Evolutionary conservation across 2,113 vertebrate species (phyloP), one percentile per base, ranked within the genome.

Genomic region (Nipponia nippon): DNA sequence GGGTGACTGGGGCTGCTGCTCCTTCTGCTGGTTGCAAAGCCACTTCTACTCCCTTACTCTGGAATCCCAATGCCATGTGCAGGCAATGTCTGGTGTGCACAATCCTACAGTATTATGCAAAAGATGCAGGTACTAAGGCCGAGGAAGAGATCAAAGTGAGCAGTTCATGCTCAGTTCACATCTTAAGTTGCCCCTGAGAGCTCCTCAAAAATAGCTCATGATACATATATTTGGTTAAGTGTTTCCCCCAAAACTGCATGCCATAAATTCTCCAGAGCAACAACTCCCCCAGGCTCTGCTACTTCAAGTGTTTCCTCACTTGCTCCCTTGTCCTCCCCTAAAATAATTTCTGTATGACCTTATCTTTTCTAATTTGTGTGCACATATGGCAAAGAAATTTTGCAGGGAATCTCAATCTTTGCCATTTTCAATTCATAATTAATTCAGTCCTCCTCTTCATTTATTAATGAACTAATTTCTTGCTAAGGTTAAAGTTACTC

Each of bases 401-500:
- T 62, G 11, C 47, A 79, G 47, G 16, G 50, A 70, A 84, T 86
- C 58, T 93, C 65, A 82, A 56, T 82, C 85, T 93, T 78, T 92
- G 85, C 49, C 83, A 77, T 89, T 96, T 96, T 75, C 53, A 52
- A 26, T 65, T 91, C 65, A 83, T 89, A 79, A 83, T 92, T 91
- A 89, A 94, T 93, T 95, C 50, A 80, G 15, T 61, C 40, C 52
- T 70, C 40, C 21, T 89, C 42, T 76, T 95, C 82, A 90, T 69
- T 96, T 96, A 93, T 96, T 96, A 84, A 96, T 95, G 78, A 88
- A 86, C 62, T 92, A 77, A 92, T 97, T 92, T 95, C 76, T 94
- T 77, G 10, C 61, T 93, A 70, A 89, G 58, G 55, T 86, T 88
- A 46, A 83, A 76, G 40, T 50, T 95, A 63, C n/a, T 47, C 73